phyloP scores from a whole-genome alignment of 2,888 invertebrate genomes.

The Gastracanthus pulcherrimus region DNA sequence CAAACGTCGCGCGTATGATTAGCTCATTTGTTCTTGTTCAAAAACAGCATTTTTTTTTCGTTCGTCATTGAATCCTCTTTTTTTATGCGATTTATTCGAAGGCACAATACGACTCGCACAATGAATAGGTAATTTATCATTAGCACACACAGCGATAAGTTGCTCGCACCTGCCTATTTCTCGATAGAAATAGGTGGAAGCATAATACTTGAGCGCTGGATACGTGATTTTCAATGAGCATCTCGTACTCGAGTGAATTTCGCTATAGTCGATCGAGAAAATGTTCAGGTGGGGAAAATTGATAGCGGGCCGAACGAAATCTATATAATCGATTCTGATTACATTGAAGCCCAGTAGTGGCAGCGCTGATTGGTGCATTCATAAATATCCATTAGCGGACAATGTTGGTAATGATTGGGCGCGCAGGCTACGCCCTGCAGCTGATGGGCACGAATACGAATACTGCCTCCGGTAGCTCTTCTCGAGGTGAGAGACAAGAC shows the following conservation, averaged over 20 bases:
- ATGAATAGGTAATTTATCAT: slow-evolving; percentile 47
- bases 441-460: slow-evolving; percentile 73
- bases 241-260: not conserved
- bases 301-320: slow-evolving; percentile 63
- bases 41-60: slow-evolving; percentile 47
- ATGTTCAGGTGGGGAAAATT: not conserved
- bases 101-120: slow-evolving; percentile 25
- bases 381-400: slow-evolving; percentile 77
- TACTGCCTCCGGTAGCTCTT: slow-evolving; percentile 67
- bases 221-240: slow-evolving; percentile 5
- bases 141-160: slow-evolving; percentile 2
- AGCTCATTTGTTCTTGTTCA: slow-evolving; percentile 58
- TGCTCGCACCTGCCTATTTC: not conserved
- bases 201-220: not conserved
- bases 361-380: slow-evolving; percentile 76
- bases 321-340: slow-evolving; percentile 77
- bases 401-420: slow-evolving; percentile 76
- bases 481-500: slow-evolving; percentile 70
- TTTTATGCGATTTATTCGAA: slow-evolving; percentile 46
- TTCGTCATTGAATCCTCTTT: slow-evolving; percentile 50
- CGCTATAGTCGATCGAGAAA: not conserved
- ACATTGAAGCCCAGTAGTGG: slow-evolving; percentile 77
- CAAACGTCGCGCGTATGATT: slow-evolving; percentile 54
- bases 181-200: not conserved
- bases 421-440: slow-evolving; percentile 51